Percentiles rank a stretch among this genome's conserved stretches.
phyloP scores from a whole-genome alignment of 2,113 vertebrate species.

The Hypomesus transpacificus region DNA sequence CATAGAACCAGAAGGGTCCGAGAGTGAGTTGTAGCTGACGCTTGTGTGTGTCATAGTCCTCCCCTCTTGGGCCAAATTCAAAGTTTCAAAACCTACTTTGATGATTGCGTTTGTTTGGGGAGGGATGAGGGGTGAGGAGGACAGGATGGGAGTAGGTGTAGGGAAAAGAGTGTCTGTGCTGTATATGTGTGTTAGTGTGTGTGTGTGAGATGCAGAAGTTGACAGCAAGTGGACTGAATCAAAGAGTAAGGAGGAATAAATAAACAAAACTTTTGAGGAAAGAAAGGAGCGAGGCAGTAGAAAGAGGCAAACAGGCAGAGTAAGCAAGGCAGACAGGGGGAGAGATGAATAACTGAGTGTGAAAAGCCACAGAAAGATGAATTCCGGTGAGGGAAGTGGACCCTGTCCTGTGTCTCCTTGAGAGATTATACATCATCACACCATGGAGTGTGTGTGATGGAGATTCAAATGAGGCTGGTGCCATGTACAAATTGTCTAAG shows the following conservation, averaged over 20 bases:
- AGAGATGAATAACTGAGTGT: slow-evolving; percentile 63
- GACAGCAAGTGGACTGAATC: no score
- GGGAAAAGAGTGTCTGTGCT: neutral
- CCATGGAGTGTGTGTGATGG: slow-evolving; percentile 26
- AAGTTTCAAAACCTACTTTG: slow-evolving; percentile 64
- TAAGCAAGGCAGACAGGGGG: slow-evolving; percentile 40
- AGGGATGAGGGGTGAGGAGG: slow-evolving; percentile 8
- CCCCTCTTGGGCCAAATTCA: slow-evolving; percentile 38
- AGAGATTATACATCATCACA: slow-evolving; percentile 64
- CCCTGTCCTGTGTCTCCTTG: slow-evolving; percentile 51
- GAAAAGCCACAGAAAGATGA: slow-evolving; percentile 60
- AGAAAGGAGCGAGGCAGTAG: slow-evolving; percentile 38
- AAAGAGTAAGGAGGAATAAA: slow-evolving; percentile 21
- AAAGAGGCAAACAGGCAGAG: slow-evolving; percentile 41
- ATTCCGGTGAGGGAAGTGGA: slow-evolving; percentile 65
- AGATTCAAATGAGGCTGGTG: no score
- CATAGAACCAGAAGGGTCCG: slow-evolving; percentile 4
- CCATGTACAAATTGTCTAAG: no score
- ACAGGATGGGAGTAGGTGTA: slow-evolving; percentile 18
- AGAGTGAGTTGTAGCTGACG: slow-evolving; percentile 50
- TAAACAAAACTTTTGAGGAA: slow-evolving; percentile 45
- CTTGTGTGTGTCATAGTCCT: slow-evolving; percentile 10
- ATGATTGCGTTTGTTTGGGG: slow-evolving; percentile 60
- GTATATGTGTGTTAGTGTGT: neutral
- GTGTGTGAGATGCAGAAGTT: no score